Evolutionary conservation across 92 coral and sea anemone species (phyloP).

Genomic region (Muricea muricata): DNA sequence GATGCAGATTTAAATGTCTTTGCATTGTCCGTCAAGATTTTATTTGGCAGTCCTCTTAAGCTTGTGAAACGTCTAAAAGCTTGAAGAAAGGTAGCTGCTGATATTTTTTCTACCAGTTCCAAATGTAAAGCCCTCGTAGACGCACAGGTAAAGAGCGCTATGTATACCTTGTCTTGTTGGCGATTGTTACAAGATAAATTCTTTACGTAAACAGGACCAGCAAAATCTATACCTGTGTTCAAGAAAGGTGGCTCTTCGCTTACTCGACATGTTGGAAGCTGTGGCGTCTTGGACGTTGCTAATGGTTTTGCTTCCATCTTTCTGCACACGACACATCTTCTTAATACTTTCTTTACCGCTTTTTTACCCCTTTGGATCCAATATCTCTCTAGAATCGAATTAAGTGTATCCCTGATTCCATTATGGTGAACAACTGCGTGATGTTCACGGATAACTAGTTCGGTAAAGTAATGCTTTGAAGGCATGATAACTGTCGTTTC

Average conservation of each 20-base stretch:
- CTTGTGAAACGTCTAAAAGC: neutral
- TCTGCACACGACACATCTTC: neutral
- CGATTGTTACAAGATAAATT: too few relatives aligned
- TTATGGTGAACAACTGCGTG: too few relatives aligned
- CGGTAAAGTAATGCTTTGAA: neutral
- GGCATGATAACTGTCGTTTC: neutral
- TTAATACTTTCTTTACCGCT: neutral
- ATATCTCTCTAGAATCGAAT: neutral
- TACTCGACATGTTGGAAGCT: neutral
- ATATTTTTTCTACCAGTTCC: too few relatives aligned
- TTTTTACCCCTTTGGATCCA: neutral
- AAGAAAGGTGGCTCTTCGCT: neutral
- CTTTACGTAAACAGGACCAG: neutral
- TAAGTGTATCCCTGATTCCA: neutral
- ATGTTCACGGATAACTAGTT: too few relatives aligned
- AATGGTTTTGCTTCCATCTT: neutral
- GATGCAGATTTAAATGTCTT: conserved; percentile 33
- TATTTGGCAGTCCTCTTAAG: neutral
- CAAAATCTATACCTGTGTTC: neutral
- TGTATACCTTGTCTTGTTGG: neutral
- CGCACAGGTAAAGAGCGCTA: neutral
- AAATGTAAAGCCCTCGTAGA: neutral
- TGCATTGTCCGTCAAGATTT: conserved; percentile 23
- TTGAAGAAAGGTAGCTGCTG: too few relatives aligned
- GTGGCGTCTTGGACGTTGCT: neutral